Percentiles rank a stretch among this genome's conserved stretches.
These are phyloP conservation scores for Pinctada fucata DNA, from an alignment of 2,888 invertebrate species.

Conservation along the genomic window DNA sequence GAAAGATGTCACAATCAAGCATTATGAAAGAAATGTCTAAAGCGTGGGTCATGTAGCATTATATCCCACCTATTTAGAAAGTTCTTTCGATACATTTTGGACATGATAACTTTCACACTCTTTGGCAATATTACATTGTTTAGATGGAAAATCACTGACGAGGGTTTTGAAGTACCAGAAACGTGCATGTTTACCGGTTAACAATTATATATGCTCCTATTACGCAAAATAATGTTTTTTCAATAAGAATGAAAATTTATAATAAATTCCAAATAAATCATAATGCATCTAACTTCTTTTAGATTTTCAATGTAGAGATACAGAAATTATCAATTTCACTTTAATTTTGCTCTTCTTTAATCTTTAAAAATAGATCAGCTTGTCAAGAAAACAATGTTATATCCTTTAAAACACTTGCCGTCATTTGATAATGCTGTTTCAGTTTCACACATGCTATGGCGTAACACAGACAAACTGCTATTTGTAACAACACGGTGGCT, in stretches of 20 bases:
- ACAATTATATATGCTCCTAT: too few species aligned
- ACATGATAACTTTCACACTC: too few species aligned
- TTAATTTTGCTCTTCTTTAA: neutral
- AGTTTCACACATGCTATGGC: constrained; percentile 58
- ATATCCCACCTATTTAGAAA: too few species aligned
- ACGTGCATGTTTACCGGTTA: neutral
- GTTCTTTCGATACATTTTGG: too few species aligned
- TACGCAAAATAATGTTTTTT: neutral
- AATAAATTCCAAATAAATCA: too few species aligned
- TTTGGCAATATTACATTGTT: too few species aligned
- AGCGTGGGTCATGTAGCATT: neutral
- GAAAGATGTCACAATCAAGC: constrained; percentile 12
- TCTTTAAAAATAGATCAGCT: neutral
- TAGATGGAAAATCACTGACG: too few species aligned
- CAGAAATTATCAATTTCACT: too few species aligned
- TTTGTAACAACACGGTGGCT: constrained; percentile 54
- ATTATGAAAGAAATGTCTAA: neutral
- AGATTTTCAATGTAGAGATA: too few species aligned
- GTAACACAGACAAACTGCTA: constrained; percentile 51
- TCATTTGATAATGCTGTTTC: constrained; percentile 61
- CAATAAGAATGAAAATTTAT: neutral
- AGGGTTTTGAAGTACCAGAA: neutral
- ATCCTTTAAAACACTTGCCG: constrained; percentile 48
- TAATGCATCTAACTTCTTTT: too few species aligned
- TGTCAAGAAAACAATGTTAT: neutral